These are phyloP conservation scores for Ranitomeya variabilis DNA, from an alignment of 2,113 vertebrate species.

Conservation along the genomic window DNA sequence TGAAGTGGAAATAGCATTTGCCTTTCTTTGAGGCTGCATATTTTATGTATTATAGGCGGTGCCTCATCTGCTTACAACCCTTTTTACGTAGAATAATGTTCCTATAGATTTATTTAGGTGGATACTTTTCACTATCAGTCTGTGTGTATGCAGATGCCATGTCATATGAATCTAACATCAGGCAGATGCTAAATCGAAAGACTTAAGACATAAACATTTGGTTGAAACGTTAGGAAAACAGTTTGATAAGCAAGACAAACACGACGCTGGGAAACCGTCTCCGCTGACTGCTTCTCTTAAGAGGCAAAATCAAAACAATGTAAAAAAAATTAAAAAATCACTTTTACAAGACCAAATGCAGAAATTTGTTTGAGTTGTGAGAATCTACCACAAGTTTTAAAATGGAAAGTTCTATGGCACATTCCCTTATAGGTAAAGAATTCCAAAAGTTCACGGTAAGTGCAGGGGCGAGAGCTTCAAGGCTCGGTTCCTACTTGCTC, in stretches of 20 bases:
- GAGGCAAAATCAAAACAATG: constrained; percentile 16
- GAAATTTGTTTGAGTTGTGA: constrained; percentile 11
- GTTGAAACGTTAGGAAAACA: constrained; percentile 9
- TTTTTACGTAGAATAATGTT: too few species aligned
- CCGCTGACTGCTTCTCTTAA: not conserved
- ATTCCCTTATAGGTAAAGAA: constrained; percentile 25
- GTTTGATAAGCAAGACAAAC: constrained; percentile 18
- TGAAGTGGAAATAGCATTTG: too few species aligned
- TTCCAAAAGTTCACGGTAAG: constrained; percentile 30
- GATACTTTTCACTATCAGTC: not conserved
- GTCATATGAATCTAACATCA: not conserved
- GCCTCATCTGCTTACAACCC: too few species aligned
- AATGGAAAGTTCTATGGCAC: constrained; percentile 37
- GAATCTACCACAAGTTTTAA: constrained; percentile 2
- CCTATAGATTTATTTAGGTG: not conserved
- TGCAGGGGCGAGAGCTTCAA: constrained; percentile 15
- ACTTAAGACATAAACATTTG: not conserved
- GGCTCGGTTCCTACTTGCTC: constrained; percentile 34
- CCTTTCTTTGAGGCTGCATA: too few species aligned
- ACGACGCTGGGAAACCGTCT: not conserved
- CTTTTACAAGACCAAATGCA: not conserved
- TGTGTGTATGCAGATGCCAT: not conserved
- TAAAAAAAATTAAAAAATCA: not conserved
- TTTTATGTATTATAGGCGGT: too few species aligned
- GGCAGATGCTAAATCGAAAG: not conserved